Evolutionary conservation across 2,888 invertebrate genomes (phyloP).

Genomic region (Drosophila fungiperda): DNA sequence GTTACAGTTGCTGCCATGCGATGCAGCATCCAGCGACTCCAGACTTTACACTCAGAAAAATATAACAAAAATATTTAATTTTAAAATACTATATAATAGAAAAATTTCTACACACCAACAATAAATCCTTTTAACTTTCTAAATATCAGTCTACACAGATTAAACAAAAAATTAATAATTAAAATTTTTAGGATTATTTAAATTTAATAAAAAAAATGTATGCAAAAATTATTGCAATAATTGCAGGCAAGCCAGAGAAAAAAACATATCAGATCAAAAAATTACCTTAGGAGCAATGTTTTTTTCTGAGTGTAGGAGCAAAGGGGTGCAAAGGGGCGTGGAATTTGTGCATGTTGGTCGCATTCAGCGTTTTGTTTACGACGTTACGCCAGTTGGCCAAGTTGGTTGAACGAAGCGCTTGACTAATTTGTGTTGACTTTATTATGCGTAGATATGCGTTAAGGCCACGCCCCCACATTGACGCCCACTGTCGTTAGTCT

Average conservation of each 20-base stretch:
- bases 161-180: too few relatives aligned
- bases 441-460: conserved; percentile 62
- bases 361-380: conserved; percentile 77
- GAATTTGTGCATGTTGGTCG: conserved; percentile 70
- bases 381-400: conserved; percentile 52
- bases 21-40: not conserved
- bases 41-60: not conserved
- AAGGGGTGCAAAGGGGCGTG: conserved; percentile 12
- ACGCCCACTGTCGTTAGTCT: conserved; percentile 13
- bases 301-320: not conserved
- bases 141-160: too few relatives aligned
- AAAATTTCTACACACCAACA: too few relatives aligned
- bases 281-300: not conserved
- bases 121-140: too few relatives aligned
- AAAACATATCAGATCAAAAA: not conserved
- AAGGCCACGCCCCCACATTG: conserved; percentile 11
- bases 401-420: conserved; percentile 39
- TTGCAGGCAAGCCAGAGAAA: too few relatives aligned
- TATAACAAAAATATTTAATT: too few relatives aligned
- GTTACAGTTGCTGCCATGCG: not conserved
- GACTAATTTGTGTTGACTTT: conserved; percentile 71
- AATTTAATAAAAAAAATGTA: too few relatives aligned
- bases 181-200: too few relatives aligned
- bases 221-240: too few relatives aligned
- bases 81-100: not conserved